These are phyloP conservation scores for Dryocosmus kuriphilus DNA, from an alignment of 2,888 invertebrate genomes.

Conservation along the genomic window DNA sequence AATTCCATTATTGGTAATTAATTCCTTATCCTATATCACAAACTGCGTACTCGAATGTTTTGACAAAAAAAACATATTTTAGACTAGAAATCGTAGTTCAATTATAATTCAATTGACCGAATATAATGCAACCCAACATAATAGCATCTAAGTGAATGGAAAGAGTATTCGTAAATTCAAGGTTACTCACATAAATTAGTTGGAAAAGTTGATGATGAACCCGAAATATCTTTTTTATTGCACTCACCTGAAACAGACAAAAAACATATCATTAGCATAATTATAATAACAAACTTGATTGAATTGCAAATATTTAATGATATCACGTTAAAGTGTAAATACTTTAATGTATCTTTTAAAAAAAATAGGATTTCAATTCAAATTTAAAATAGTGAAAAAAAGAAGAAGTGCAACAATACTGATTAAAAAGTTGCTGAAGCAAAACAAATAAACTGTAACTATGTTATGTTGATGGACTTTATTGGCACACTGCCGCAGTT, in stretches of 20 bases:
- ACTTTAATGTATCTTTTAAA: not conserved
- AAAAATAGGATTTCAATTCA: not conserved
- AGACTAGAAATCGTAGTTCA: too few species aligned
- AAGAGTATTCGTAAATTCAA: too few species aligned
- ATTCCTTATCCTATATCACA: too few species aligned
- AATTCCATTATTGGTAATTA: too few species aligned
- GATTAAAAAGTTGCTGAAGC: slow-evolving; percentile 14
- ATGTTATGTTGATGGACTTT: slow-evolving; percentile 14
- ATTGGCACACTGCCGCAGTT: slow-evolving; percentile 33
- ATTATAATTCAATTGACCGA: too few species aligned
- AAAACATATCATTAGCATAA: slow-evolving; percentile 10
- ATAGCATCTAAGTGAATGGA: too few species aligned
- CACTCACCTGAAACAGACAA: slow-evolving; percentile 30
- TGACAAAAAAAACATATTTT: too few species aligned
- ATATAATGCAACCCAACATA: too few species aligned
- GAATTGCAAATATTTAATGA: not conserved
- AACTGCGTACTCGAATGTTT: too few species aligned
- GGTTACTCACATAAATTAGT: not conserved
- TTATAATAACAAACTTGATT: not conserved
- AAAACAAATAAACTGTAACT: slow-evolving; percentile 12
- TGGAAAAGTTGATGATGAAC: not conserved
- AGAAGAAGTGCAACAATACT: not conserved
- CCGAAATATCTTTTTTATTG: not conserved
- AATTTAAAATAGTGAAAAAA: not conserved
- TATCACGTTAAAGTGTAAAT: not conserved